Percentiles rank a stretch among this genome's conserved stretches.
These are phyloP conservation scores for Drosophila trichaetosa DNA, from an alignment of 2,888 invertebrate species.

Conservation along the genomic window DNA sequence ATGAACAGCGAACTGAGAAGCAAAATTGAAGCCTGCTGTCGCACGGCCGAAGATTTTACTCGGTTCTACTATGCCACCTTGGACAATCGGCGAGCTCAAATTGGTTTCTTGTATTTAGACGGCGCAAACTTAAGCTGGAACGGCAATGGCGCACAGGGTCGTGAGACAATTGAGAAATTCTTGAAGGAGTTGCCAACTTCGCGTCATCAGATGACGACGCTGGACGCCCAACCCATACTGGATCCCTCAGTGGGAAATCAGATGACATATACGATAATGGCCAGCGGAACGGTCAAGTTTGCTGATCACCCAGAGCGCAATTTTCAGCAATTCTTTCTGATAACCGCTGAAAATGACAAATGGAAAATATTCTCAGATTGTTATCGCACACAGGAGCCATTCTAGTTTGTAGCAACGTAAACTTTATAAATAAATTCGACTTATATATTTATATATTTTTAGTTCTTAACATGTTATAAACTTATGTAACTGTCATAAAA, in stretches of 20 bases:
- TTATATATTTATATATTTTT: no score
- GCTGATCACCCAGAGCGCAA: constrained; percentile 87
- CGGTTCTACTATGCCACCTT: constrained; percentile 95
- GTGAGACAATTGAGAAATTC: constrained; percentile 93
- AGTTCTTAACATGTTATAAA: neutral
- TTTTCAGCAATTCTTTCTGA: constrained; percentile 94
- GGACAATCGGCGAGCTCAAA: constrained; percentile 93
- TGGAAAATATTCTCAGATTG: constrained; percentile 97
- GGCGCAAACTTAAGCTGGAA: constrained; percentile 95
- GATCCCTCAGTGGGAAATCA: constrained; percentile 92
- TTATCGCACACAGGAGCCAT: constrained; percentile 90
- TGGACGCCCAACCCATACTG: constrained; percentile 94
- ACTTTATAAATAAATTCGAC: constrained; percentile 5
- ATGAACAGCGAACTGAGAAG: constrained; percentile 85
- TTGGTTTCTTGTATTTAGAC: constrained; percentile 93
- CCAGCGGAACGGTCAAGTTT: constrained; percentile 93
- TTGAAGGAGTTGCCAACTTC: constrained; percentile 93
- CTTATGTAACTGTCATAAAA: neutral
- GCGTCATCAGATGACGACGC: constrained; percentile 90
- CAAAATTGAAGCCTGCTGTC: constrained; percentile 92
- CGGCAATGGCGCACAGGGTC: constrained; percentile 93
- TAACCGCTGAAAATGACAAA: constrained; percentile 94
- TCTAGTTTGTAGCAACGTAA: neutral
- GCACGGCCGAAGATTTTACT: constrained; percentile 95
- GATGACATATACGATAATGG: constrained; percentile 92